Conservation (phyloP, 2,797 vertebrate genomes). For the Buphagus erythrorhynchus region DNA sequence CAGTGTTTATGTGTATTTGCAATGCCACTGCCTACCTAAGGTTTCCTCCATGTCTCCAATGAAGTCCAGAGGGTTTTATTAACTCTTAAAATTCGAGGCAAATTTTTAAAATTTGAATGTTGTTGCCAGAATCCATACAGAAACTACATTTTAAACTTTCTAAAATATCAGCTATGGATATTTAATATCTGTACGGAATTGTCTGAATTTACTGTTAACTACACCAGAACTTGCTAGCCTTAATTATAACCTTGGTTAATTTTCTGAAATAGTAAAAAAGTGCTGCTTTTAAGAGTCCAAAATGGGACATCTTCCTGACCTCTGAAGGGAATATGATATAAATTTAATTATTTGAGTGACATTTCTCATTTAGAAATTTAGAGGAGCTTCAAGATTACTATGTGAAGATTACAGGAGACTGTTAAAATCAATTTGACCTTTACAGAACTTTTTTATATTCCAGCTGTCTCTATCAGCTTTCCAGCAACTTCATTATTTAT, state of each 20-base stretch:
- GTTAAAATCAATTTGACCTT: background rate
- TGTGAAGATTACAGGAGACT: background rate
- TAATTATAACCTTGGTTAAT: background rate
- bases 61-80: background rate
- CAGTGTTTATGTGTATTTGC: background rate
- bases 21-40: background rate
- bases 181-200: background rate
- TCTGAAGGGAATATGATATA: background rate
- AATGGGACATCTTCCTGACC: background rate
- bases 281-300: background rate
- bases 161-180: background rate
- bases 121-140: background rate
- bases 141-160: background rate
- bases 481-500: background rate
- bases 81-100: background rate
- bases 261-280: background rate
- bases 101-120: background rate
- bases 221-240: background rate
- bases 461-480: background rate
- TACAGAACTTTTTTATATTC: background rate
- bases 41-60: accelerated
- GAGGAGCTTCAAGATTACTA: background rate
- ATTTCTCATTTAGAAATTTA: background rate
- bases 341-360: background rate
- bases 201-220: no score